Conservation (phyloP, 2,113 vertebrate genomes). For the Mormyrus lacerda region DNA sequence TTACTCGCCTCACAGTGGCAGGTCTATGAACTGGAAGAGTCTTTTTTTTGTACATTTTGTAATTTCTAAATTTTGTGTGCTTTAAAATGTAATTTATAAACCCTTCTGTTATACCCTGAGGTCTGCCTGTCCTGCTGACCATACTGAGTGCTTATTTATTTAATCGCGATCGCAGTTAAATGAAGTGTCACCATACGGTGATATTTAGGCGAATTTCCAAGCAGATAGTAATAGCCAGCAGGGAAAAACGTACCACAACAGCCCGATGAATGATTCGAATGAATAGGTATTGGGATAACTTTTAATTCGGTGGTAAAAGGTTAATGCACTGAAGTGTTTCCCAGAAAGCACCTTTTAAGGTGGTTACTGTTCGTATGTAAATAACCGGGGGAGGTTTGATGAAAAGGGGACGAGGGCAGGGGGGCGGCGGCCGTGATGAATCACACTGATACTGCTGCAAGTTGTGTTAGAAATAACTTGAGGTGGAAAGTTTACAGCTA, state of each 20-base stretch:
- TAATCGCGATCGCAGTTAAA: neutral
- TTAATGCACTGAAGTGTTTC: conserved; percentile 16
- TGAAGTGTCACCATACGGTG: neutral
- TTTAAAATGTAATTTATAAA: neutral
- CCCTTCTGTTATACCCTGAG: neutral
- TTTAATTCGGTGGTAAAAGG: conserved; percentile 32
- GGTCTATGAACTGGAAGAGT: neutral
- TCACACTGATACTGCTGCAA: neutral
- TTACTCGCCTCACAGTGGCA: neutral
- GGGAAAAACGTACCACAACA: neutral
- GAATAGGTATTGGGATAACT: conserved; percentile 41
- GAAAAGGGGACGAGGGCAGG: neutral
- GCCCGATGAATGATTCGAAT: conserved; percentile 34
- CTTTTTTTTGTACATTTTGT: neutral
- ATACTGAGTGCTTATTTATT: neutral
- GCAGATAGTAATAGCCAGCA: neutral
- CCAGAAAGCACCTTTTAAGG: neutral
- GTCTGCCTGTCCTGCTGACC: neutral
- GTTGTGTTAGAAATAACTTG: neutral
- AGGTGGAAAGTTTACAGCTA: neutral
- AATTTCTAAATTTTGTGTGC: neutral
- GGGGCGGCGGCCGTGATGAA: neutral
- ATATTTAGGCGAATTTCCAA: neutral
- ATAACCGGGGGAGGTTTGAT: neutral
- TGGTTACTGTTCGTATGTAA: neutral